A percentile compares a stretch with the other conserved stretches of the same genome.
These are phyloP conservation scores for Chaetogeoica ovagalla DNA, from an alignment of 2,888 invertebrate genomes.

Conservation along the genomic window DNA sequence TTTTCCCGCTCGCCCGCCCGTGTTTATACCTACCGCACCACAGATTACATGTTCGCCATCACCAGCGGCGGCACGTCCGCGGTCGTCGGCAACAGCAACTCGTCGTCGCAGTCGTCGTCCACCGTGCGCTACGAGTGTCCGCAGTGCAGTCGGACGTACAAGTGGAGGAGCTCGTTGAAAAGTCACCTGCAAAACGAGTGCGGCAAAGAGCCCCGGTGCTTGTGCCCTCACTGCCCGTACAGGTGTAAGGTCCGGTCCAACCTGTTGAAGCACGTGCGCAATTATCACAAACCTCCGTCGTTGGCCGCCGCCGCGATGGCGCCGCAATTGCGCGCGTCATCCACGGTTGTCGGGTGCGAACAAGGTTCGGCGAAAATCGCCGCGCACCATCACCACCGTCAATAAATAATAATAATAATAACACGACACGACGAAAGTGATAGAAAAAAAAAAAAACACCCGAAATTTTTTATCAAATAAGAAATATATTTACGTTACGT, in stretches of 20 bases:
- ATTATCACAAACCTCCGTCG: slow-evolving; percentile 55
- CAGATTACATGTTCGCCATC: slow-evolving; percentile 54
- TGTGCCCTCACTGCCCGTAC: slow-evolving; percentile 78
- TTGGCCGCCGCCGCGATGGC: background rate
- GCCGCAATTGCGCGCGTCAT: too few species aligned
- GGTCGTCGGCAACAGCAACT: slow-evolving; percentile 9
- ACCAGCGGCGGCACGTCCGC: slow-evolving; percentile 29
- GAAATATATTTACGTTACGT: too few species aligned
- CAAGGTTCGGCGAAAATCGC: too few species aligned
- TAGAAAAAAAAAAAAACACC: too few species aligned
- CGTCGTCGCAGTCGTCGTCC: slow-evolving; percentile 8
- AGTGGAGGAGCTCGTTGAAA: slow-evolving; percentile 79
- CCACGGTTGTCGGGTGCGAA: too few species aligned
- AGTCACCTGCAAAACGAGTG: slow-evolving; percentile 84
- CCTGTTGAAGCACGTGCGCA: slow-evolving; percentile 56
- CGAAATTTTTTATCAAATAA: too few species aligned
- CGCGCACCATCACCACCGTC: too few species aligned
- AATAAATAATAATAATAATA: too few species aligned
- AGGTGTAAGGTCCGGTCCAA: slow-evolving; percentile 66
- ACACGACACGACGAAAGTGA: too few species aligned
- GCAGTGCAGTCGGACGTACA: slow-evolving; percentile 81
- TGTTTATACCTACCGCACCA: background rate
- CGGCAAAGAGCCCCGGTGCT: slow-evolving; percentile 80
- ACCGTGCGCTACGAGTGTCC: slow-evolving; percentile 58
- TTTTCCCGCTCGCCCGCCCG: slow-evolving; percentile 30